Evolutionary conservation across 2,113 vertebrate genomes (phyloP).

Genomic region (Acrocephalus kingi): DNA sequence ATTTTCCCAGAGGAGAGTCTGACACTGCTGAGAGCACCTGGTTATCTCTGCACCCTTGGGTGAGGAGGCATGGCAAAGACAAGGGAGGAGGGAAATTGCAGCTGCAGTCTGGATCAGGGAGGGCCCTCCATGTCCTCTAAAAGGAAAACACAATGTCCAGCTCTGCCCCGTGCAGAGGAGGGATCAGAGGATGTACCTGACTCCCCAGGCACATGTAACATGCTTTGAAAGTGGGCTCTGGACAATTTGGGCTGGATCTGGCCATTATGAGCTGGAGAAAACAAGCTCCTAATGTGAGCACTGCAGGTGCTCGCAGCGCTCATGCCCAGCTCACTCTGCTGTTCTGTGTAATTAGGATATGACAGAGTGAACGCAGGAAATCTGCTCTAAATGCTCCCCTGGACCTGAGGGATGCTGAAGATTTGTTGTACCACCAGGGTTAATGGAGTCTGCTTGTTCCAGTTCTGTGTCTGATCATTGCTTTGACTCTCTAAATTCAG

Average conservation of each 20-base stretch:
- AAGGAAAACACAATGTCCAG: no score
- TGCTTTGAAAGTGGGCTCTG: not conserved
- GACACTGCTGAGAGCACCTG: not conserved
- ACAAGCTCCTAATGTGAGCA: not conserved
- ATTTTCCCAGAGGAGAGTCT: not conserved
- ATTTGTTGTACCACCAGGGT: not conserved
- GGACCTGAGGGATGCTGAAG: not conserved
- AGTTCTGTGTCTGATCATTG: not conserved
- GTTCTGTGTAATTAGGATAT: not conserved
- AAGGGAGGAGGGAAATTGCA: not conserved
- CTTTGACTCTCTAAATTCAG: not conserved
- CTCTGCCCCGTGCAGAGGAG: not conserved
- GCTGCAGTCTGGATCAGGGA: not conserved
- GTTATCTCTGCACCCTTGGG: not conserved
- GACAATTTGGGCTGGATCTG: not conserved
- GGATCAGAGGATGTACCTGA: not conserved
- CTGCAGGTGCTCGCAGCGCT: not conserved
- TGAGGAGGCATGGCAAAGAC: not conserved
- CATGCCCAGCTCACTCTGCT: not conserved
- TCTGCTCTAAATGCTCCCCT: not conserved
- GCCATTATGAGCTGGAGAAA: not conserved
- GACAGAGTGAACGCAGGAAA: not conserved
- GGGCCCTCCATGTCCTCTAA: not conserved
- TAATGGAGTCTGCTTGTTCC: not conserved
- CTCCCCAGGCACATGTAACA: accelerated